phyloP scores from a whole-genome alignment of 2,113 vertebrate species.

The Desmodus rotundus region DNA sequence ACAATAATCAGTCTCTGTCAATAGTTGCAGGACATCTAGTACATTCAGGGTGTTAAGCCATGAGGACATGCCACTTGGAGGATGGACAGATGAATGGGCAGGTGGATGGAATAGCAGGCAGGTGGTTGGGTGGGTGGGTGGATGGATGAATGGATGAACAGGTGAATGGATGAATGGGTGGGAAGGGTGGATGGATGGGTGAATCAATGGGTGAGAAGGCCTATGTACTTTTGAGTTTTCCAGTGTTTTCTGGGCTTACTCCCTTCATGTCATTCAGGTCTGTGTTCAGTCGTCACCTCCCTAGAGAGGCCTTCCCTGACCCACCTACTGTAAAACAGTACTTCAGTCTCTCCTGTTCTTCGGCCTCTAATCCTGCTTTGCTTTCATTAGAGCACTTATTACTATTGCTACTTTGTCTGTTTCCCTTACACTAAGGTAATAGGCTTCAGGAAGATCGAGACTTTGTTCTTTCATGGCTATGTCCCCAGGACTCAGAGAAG shows the following conservation, averaged over 20 bases:
- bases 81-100: rapidly evolving
- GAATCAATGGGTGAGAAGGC: no score
- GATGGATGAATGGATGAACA: no score
- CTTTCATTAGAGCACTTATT: not conserved
- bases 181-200: no score
- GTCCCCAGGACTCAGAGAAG: not conserved
- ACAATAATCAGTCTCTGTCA: not conserved
- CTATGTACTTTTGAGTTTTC: not conserved
- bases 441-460: not conserved
- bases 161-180: no score
- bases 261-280: not conserved
- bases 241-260: not conserved
- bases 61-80: not conserved
- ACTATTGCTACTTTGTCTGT: not conserved
- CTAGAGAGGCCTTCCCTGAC: not conserved
- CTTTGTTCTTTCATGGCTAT: not conserved
- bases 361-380: not conserved
- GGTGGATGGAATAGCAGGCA: rapidly evolving
- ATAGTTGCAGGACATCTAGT: rapidly evolving
- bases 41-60: rapidly evolving
- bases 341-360: not conserved
- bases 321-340: not conserved
- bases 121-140: rapidly evolving
- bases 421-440: not conserved
- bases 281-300: not conserved